These are phyloP conservation scores for Pogoniulus pusillus DNA, from an alignment of 2,797 vertebrate species.

Conservation along the genomic window DNA sequence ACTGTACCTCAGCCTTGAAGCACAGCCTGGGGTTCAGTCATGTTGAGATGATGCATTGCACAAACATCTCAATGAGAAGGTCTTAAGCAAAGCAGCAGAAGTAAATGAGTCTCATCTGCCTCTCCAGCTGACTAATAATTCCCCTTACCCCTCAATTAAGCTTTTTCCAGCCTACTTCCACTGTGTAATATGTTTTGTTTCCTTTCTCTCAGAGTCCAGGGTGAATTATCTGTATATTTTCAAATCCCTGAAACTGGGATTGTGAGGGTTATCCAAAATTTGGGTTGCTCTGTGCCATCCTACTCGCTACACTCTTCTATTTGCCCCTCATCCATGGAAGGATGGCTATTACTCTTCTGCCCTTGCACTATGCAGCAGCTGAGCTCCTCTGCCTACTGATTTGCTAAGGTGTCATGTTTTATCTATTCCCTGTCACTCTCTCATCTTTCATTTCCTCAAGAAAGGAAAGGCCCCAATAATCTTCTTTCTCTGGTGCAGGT, in stretches of 20 bases:
- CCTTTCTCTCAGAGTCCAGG: neutral
- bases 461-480: neutral
- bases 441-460: neutral
- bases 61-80: neutral
- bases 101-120: neutral
- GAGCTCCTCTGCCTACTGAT: neutral
- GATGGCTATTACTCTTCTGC: neutral
- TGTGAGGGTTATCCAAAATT: neutral
- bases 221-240: neutral
- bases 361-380: neutral
- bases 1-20: neutral
- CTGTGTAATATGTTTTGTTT: neutral
- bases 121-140: neutral
- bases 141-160: neutral
- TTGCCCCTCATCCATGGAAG: neutral
- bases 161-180: neutral
- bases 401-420: neutral
- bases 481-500: neutral
- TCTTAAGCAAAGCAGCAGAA: neutral
- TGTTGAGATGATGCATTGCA: neutral
- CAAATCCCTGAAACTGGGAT: neutral
- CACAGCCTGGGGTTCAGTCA: neutral
- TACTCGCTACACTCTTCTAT: neutral
- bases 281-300: neutral
- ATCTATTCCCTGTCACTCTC: neutral